Conservation (phyloP, 2,888 invertebrate species). For the Abrostola tripartita region DNA sequence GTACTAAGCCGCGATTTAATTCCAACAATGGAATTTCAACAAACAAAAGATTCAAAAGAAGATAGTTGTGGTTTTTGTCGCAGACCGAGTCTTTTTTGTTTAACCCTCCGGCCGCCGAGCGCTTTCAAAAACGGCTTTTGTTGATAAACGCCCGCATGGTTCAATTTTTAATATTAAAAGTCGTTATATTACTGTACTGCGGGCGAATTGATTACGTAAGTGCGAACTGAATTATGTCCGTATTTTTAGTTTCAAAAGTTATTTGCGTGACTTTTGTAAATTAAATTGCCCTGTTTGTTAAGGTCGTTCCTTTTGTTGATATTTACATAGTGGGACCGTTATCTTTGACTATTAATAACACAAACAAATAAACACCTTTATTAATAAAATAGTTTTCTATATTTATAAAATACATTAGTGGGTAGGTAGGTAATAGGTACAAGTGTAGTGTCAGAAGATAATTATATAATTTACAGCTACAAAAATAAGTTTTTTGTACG, state of each 20-base stretch:
- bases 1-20: slow-evolving; percentile 26
- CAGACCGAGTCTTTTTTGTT: slow-evolving; percentile 45
- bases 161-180: slow-evolving; percentile 52
- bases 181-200: slow-evolving; percentile 31
- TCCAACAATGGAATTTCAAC: slow-evolving; percentile 38
- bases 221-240: slow-evolving; percentile 10
- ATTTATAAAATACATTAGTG: too few relatives aligned
- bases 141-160: slow-evolving; percentile 58
- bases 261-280: slow-evolving; percentile 16
- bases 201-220: slow-evolving; percentile 30
- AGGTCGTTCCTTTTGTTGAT: neutral
- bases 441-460: too few relatives aligned
- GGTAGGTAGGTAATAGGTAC: too few relatives aligned
- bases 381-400: neutral
- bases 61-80: slow-evolving; percentile 50
- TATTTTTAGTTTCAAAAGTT: slow-evolving; percentile 7
- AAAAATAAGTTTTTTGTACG: too few relatives aligned
- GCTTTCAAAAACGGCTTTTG: slow-evolving; percentile 51
- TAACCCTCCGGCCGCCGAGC: slow-evolving; percentile 29
- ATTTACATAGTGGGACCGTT: neutral
- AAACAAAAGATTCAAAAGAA: slow-evolving; percentile 46
- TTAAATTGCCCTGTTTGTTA: neutral
- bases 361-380: neutral
- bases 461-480: too few relatives aligned
- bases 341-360: neutral